Base-by-base conservation (phyloP, 2,888 invertebrate species). In the Tuta absoluta region DNA sequence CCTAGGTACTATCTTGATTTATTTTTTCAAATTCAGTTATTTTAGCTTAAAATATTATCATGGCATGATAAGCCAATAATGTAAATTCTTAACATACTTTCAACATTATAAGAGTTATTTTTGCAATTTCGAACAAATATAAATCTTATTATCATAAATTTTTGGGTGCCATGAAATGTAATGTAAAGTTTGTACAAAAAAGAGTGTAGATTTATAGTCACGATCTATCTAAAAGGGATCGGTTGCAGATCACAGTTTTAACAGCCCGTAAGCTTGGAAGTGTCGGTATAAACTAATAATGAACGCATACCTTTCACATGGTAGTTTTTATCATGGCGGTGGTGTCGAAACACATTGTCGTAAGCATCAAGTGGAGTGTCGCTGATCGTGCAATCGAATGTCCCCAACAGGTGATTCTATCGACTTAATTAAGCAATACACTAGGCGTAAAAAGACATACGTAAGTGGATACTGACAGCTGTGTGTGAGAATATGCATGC, bases 311-410 rank as follows among this genome's bases (percentile, higher is more conserved):
- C 33, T 57, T 57, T 57, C 57, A 57, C 57, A 57, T 19, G 33
- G 33, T 33, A 3, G 17, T 53, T 57, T 57, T 57, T 57, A 57
- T 37, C 33, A 57, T 37, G 57, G 19, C 10, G 11, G 19, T 57
- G 11, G 19, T 57, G 57, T 57, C 19, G 57, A 57, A 57, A 57
- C 37, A 24, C 37, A 57, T 57, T 57, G 57, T 57, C 57, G 57
- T 57, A 57, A 57, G 53, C 28, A n/a, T 19, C 12, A 19, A 24
- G 53, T 24, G n/a, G 37, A 24, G 53, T 24, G n/a, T 53, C 33
- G 14, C 57, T 17, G n/a, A 19, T 57, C 57, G 53, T 21, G 63
- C 63, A 65, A 67, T 61, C 59, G 62, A 56, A 8, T 24, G 23
- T 24, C 28, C 53, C 53, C 53, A 56, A 28, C 53, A 28, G 24